Base-by-base conservation (phyloP, 2,888 invertebrate genomes). In the Trilocha varians region DNA sequence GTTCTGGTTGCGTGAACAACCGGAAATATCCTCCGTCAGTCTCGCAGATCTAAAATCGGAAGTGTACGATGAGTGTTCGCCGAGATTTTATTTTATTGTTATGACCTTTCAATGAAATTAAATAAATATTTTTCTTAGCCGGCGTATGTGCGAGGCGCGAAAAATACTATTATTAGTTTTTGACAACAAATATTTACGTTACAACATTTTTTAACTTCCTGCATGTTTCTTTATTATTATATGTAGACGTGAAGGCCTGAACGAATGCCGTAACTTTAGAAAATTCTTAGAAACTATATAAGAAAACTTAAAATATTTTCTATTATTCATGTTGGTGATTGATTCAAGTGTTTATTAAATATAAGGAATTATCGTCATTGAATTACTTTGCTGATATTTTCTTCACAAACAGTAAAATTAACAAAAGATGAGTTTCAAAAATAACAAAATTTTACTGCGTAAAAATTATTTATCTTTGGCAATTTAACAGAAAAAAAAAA, bases 141-240 rank as follows among this genome's bases (percentile, higher is more conserved):
- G 48, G 47, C 48, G 49, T 37, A 42, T 34, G 18, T 34, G 40
- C 38, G 42, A 45, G 41, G 48, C 42, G 41, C 52, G 48, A 51
- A 55, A 41, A 25, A 32, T 5, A n/a, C 13, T 59, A 52, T 53
- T 49, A 46, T 45, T 57, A 57, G 16, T 33, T 35, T 16, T 36
- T 42, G 45, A 48, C 40, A 33, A 15, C 16, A 44, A 42, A 45
- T 42, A 40, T 38, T 45, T 42, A 43, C 36, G 15, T 40, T 41
- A 34, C 33, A 36, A 25, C 25, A 25, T 25, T 25, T 25, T 25
- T 11, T 25, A 9, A 25, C 25, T 25, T 25, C 25, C 25, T 25
- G n/a, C n/a, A 32, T 39, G 39, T 39, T 32, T 32, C 14, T 39
- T 33, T 43, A 17, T 36, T 17, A 8, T 37, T 25, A n/a, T 38